Evolutionary conservation across 2,888 invertebrate genomes (phyloP), one percentile per base, ranked within the genome.

Genomic region (Dynastes tityus): DNA sequence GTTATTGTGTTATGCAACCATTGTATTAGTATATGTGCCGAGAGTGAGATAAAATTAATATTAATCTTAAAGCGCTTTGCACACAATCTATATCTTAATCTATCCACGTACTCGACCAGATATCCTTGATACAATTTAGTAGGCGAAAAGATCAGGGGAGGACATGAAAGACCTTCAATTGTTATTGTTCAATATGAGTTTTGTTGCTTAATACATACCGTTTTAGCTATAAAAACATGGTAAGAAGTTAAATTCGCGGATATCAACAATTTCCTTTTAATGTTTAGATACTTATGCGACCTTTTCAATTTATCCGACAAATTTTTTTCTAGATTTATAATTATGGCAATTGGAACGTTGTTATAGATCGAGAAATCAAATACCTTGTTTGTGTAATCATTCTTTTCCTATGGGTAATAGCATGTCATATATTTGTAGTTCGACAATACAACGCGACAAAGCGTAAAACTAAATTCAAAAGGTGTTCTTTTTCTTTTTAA

Each of bases 101-200:
- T 68, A 68, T 27, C 58, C 40, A 22, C 58, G 22, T 45, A 61
- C 51, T 16, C 22, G n/a, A 45, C 58, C 9, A 45, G 73, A 73
- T 73, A 73, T 58, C 73, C 73, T 73, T 73, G 73, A 73, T 73
- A 73, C 40, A 61, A 45, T 73, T 73, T 73, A 11, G 73, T 73
- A 61, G 73, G 73, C 45, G 73, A 58, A 73, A 61, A 55, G 16
- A 58, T 73, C 61, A 73, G 11, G 61, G 37, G 55, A 55, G 16
- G 5, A 55, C 13, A 68, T 22, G 53, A 61, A 45, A 40, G 45
- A 73, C 73, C 73, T 73, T 73, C 73, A 40, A 9, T 73, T 58
- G 40, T 40, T 40, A 55, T 55, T 55, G 55, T 55, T 55, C 16
- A n/a, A 16, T 55, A n/a, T 55, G n/a, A 55, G 16, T 55, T 51